phyloP scores from a whole-genome alignment of 2,888 invertebrate species.

The Diaphora mendica region DNA sequence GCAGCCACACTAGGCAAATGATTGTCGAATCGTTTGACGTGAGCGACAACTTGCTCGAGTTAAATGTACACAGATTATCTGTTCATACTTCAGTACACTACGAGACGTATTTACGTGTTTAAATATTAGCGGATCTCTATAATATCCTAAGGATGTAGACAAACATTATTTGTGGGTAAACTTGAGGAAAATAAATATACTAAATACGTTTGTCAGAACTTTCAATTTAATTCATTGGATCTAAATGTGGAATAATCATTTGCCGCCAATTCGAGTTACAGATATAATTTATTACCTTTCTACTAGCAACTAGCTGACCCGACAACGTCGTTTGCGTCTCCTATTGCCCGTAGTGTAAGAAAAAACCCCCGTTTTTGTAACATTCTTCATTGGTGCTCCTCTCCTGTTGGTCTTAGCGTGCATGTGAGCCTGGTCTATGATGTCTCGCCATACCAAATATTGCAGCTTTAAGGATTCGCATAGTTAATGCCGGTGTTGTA shows the following conservation, averaged over 20 bases:
- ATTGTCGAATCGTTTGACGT: conserved; percentile 35
- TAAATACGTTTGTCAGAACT: background rate
- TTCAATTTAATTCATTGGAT: background rate
- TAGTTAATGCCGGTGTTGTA: no score
- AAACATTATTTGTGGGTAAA: background rate
- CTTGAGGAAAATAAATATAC: background rate
- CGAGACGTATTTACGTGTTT: conserved; percentile 7
- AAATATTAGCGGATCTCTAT: conserved; percentile 12
- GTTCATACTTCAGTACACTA: conserved; percentile 28
- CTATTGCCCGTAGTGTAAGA: no score
- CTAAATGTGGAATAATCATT: background rate
- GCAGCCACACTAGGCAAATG: conserved; percentile 18
- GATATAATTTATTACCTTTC: background rate
- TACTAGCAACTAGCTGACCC: no score
- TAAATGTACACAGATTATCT: conserved; percentile 44
- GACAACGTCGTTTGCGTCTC: no score
- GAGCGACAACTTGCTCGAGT: conserved; percentile 26
- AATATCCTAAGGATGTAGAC: background rate
- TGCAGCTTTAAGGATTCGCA: no score
- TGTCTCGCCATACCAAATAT: no score
- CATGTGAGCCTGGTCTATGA: no score
- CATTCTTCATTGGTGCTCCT: no score
- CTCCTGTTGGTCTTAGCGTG: no score
- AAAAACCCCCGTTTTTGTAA: no score
- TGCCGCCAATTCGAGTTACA: background rate